Evolutionary conservation across 2,888 invertebrate species (phyloP).

Genomic region (Sarcophaga subvicina): DNA sequence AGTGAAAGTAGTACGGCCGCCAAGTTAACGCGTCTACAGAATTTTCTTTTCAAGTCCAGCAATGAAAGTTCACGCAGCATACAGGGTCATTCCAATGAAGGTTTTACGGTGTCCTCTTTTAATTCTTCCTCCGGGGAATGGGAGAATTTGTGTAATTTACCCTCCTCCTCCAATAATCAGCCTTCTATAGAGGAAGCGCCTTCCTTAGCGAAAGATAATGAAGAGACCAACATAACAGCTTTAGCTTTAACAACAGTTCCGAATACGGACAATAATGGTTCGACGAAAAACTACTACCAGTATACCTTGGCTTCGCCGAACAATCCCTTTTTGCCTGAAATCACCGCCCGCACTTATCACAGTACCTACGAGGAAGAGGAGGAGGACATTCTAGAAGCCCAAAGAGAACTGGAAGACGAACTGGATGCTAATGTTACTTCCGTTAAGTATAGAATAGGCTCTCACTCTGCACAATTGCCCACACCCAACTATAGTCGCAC

Average conservation of each 20-base stretch:
- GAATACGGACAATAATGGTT: slow-evolving; percentile 67
- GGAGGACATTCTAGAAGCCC: slow-evolving; percentile 39
- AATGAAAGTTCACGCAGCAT: slow-evolving; percentile 77
- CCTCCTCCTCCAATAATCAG: slow-evolving; percentile 62
- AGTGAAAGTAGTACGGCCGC: slow-evolving; percentile 78
- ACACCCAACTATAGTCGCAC: slow-evolving; percentile 77
- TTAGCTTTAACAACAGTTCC: slow-evolving; percentile 72
- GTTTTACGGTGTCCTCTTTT: slow-evolving; percentile 77
- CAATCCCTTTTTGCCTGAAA: slow-evolving; percentile 81
- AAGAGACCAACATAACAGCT: slow-evolving; percentile 32
- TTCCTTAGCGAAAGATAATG: slow-evolving; percentile 73
- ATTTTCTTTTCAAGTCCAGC: slow-evolving; percentile 80
- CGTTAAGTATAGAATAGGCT: slow-evolving; percentile 73
- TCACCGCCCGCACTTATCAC: slow-evolving; percentile 80
- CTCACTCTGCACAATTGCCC: slow-evolving; percentile 75
- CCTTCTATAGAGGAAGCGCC: slow-evolving; percentile 23
- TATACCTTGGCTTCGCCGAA: slow-evolving; percentile 80
- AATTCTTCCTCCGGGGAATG: slow-evolving; percentile 79
- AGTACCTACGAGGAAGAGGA: slow-evolving; percentile 76
- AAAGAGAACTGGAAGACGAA: slow-evolving; percentile 71
- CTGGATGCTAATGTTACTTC: slow-evolving; percentile 76
- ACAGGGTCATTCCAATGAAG: slow-evolving; percentile 78
- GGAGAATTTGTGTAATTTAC: slow-evolving; percentile 73
- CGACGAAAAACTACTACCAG: slow-evolving; percentile 77
- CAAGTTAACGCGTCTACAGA: slow-evolving; percentile 77